These are phyloP conservation scores for Reticulitermes lucifugus DNA, from an alignment of 2,888 invertebrate genomes.

Conservation along the genomic window DNA sequence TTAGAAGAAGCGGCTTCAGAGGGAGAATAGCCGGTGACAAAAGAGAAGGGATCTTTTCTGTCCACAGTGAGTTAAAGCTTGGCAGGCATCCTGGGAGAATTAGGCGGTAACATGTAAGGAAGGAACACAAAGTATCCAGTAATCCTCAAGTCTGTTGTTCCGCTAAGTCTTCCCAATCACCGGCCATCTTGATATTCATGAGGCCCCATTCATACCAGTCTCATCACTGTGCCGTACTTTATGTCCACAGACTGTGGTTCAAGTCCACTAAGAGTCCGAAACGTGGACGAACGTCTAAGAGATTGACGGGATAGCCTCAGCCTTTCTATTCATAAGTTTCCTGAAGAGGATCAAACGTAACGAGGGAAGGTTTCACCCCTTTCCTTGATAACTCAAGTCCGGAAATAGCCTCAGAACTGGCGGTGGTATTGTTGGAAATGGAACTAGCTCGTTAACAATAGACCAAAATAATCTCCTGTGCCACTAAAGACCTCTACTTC, in stretches of 20 bases:
- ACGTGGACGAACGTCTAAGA: conserved; percentile 16
- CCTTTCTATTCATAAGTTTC: conserved; percentile 16
- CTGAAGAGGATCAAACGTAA: conserved; percentile 39
- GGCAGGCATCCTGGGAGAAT: conserved; percentile 19
- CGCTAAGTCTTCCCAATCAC: conserved; percentile 34
- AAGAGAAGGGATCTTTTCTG: conserved; percentile 6
- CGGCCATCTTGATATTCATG: conserved; percentile 40
- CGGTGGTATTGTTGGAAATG: neutral
- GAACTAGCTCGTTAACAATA: conserved; percentile 14
- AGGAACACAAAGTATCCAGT: neutral
- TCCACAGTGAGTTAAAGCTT: conserved; percentile 3
- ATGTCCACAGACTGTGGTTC: neutral
- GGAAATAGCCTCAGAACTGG: conserved; percentile 15
- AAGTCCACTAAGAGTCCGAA: neutral
- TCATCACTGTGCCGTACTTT: conserved; percentile 24
- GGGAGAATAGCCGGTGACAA: conserved; percentile 11
- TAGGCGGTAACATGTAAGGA: conserved; percentile 22
- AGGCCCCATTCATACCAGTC: conserved; percentile 20
- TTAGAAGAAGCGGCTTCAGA: neutral
- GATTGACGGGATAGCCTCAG: conserved; percentile 12
- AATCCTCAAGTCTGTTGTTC: conserved; percentile 26
- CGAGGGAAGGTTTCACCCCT: conserved; percentile 31
- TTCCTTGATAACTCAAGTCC: conserved; percentile 39
- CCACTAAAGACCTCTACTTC: neutral
- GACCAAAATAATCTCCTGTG: neutral